Base-by-base conservation (phyloP, 2,888 invertebrate genomes). In the Ophraella communa region DNA sequence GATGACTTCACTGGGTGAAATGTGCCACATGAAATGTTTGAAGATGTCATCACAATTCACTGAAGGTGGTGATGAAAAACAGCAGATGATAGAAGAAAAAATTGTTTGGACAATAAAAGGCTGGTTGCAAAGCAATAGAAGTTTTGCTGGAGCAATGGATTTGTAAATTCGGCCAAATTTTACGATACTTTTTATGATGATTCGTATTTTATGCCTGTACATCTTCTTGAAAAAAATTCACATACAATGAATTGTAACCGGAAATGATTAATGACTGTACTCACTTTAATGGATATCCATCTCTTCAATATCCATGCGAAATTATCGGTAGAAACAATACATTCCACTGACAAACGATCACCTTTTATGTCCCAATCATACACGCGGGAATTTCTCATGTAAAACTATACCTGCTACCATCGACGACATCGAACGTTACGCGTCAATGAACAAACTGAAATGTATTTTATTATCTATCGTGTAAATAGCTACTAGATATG, bases 381-480 rank as follows among this genome's bases (percentile, higher is more conserved):
- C 39, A 39, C 39, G 18, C 27, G 47, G 24, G 39, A 59, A 11
- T 18, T 58, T 49, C 30, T 35, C 39, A 51, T 39, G 59, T 59
- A 49, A 58, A 33, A 17, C 18, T 35, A 39, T 35, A 59, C 51
- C 3, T 8, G 4, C 23, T 5, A 39, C 39, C n/a, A 8, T 2
- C 55, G 35, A 58, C 57, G 47, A 27, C 14, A 27, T n/a, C n/a
- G n/a, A n/a, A 1, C 3, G 52, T 44, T 52, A 24, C 60, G 7
- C 52, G 44, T 60, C 60, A 60, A 60, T 60, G 24, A 44, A 27
- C 24, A 60, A 21, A 60, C 60, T 60, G 27, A 60, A 52, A 20
- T 39, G 35, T 30, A 56, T 27, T 47, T 51, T 49, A 49, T 49
- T 51, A 51, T 51, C 49, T 51, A 51, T 51, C 24, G 17, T 51